phyloP scores from a whole-genome alignment of 2,113 vertebrate genomes.

The Oryzias curvinotus region DNA sequence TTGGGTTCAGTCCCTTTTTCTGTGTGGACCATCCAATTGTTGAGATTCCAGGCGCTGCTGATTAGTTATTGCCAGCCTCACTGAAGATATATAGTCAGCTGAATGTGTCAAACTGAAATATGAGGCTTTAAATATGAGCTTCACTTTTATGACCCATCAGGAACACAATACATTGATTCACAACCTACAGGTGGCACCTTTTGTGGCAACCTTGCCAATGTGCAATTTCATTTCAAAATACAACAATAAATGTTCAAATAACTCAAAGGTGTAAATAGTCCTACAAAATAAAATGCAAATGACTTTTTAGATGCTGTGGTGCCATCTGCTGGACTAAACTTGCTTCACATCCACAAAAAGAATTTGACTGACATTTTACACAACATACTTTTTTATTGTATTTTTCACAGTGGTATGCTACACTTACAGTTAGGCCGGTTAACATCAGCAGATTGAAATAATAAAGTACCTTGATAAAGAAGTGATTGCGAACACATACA shows the following conservation, averaged over 20 bases:
- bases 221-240: slow-evolving; percentile 15
- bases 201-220: background rate
- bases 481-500: slow-evolving; percentile 21
- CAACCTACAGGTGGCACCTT: slow-evolving; percentile 3
- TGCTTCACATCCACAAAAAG: background rate
- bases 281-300: background rate
- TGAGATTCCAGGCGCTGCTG: background rate
- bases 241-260: slow-evolving; percentile 6
- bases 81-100: slow-evolving; percentile 31
- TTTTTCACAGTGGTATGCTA: slow-evolving; percentile 63
- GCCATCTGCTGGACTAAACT: slow-evolving; percentile 57
- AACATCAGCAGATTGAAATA: slow-evolving; percentile 32
- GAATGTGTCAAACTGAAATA: slow-evolving; percentile 4
- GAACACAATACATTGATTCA: slow-evolving; percentile 8
- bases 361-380: slow-evolving; percentile 18
- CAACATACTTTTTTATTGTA: slow-evolving; percentile 60
- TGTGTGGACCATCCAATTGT: slow-evolving; percentile 19
- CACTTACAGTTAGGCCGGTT: slow-evolving; percentile 54
- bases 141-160: slow-evolving; percentile 17
- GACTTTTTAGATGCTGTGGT: background rate
- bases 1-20: background rate
- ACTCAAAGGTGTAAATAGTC: background rate
- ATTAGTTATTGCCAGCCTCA: slow-evolving; percentile 12
- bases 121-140: slow-evolving; percentile 29
- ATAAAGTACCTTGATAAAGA: slow-evolving; percentile 36